Conservation (phyloP, 2,113 vertebrate genomes). For the Cynopterus brachyotis region DNA sequence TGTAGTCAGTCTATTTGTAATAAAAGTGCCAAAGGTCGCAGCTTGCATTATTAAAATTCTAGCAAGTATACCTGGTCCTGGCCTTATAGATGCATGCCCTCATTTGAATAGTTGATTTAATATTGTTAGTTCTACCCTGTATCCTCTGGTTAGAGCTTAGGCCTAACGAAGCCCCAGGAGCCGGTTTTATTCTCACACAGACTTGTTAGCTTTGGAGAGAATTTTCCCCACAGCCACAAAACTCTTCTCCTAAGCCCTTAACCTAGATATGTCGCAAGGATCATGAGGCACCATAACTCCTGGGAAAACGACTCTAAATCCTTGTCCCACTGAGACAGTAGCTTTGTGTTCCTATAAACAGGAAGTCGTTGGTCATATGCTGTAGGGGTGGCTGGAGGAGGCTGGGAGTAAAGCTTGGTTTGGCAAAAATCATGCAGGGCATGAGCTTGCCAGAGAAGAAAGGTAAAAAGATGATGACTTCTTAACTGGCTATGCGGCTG, state of each 20-base stretch:
- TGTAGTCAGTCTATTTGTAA: background rate
- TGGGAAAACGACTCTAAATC: background rate
- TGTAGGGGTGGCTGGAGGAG: background rate
- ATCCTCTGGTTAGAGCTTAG: background rate
- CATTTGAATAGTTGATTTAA: conserved; percentile 47
- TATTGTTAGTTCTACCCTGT: background rate
- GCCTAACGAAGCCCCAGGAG: conserved; percentile 22
- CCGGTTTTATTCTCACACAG: background rate
- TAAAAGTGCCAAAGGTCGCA: background rate
- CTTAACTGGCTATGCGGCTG: background rate
- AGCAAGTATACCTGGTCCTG: background rate
- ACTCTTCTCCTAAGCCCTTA: background rate
- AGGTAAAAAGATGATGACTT: background rate
- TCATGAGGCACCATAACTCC: background rate
- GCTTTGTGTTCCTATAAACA: background rate
- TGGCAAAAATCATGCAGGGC: background rate
- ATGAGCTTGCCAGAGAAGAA: background rate
- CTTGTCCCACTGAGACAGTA: background rate
- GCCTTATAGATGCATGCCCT: conserved; percentile 1
- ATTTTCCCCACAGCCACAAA: background rate
- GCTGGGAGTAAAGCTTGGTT: background rate
- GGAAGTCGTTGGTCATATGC: background rate
- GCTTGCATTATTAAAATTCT: conserved; percentile 63
- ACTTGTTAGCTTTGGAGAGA: conserved; percentile 25
- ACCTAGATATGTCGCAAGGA: background rate